phyloP scores from a whole-genome alignment of 2,888 invertebrate species.

The Temnothorax rugatulus region DNA sequence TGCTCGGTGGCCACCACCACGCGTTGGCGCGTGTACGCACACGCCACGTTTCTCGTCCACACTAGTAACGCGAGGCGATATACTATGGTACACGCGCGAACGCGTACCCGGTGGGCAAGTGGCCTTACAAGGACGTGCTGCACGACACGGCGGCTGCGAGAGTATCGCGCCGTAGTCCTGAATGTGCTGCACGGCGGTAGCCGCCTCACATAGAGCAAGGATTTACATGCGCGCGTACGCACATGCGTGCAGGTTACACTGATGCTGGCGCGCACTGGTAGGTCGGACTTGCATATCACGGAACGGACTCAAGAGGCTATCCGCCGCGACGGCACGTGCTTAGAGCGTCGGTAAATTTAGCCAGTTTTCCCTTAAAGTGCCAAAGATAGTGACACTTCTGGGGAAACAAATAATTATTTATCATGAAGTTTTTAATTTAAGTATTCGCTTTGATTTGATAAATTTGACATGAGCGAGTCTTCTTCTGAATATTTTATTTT shows the following conservation, averaged over 20 bases:
- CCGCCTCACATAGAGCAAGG: constrained; percentile 59
- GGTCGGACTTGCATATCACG: background rate
- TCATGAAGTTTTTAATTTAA: background rate
- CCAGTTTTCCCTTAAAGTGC: background rate
- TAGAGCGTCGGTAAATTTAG: background rate
- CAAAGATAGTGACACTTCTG: background rate
- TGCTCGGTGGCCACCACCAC: constrained; percentile 36
- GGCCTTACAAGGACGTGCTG: constrained; percentile 86
- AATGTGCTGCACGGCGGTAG: constrained; percentile 61
- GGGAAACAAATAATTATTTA: background rate
- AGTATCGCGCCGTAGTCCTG: constrained; percentile 47
- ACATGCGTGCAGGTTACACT: constrained; percentile 49
- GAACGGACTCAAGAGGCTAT: constrained; percentile 16
- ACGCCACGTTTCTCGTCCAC: constrained; percentile 54
- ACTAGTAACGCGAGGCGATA: constrained; percentile 42
- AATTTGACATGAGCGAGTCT: background rate
- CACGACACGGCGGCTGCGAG: constrained; percentile 71
- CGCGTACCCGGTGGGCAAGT: constrained; percentile 79
- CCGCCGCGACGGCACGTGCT: constrained; percentile 41
- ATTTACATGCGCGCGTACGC: constrained; percentile 64
- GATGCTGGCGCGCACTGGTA: constrained; percentile 19
- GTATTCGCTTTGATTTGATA: background rate
- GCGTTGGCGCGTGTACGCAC: constrained; percentile 54
- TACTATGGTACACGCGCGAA: constrained; percentile 63
- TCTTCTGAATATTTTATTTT: background rate